These are phyloP conservation scores for Pterostichus madidus DNA, from an alignment of 2,888 invertebrate genomes.

Conservation along the genomic window DNA sequence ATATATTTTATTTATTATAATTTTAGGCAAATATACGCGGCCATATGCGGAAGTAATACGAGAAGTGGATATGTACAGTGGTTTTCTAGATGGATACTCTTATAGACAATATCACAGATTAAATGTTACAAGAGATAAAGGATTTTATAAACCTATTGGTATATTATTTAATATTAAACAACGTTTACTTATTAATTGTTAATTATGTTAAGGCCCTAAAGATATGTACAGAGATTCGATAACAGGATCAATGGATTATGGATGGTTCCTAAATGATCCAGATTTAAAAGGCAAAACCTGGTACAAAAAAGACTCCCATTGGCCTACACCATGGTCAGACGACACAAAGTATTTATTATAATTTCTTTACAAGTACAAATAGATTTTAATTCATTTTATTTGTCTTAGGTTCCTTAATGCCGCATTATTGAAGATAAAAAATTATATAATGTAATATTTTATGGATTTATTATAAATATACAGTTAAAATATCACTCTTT, in stretches of 20 bases:
- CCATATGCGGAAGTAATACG: constrained; percentile 76
- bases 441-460: constrained; percentile 68
- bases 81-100: constrained; percentile 80
- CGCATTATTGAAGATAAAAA: constrained; percentile 70
- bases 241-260: constrained; percentile 77
- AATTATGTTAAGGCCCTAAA: constrained; percentile 74
- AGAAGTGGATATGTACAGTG: constrained; percentile 78
- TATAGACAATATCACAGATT: constrained; percentile 78
- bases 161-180: constrained; percentile 24
- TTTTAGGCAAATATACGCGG: constrained; percentile 68
- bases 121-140: constrained; percentile 79
- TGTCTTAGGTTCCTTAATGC: constrained; percentile 68
- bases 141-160: constrained; percentile 79
- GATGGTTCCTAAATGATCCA: constrained; percentile 79
- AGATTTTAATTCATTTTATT: constrained; percentile 9
- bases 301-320: constrained; percentile 76
- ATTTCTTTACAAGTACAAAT: constrained; percentile 5
- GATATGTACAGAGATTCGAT: constrained; percentile 79
- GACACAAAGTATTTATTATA: constrained; percentile 72
- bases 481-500: constrained; percentile 30
- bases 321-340: constrained; percentile 77
- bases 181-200: constrained; percentile 6
- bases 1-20: too few relatives aligned
- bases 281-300: constrained; percentile 75
- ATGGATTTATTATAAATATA: constrained; percentile 18